phyloP scores from a whole-genome alignment of 2,113 vertebrate species.

The Monarcha castaneiventris region DNA sequence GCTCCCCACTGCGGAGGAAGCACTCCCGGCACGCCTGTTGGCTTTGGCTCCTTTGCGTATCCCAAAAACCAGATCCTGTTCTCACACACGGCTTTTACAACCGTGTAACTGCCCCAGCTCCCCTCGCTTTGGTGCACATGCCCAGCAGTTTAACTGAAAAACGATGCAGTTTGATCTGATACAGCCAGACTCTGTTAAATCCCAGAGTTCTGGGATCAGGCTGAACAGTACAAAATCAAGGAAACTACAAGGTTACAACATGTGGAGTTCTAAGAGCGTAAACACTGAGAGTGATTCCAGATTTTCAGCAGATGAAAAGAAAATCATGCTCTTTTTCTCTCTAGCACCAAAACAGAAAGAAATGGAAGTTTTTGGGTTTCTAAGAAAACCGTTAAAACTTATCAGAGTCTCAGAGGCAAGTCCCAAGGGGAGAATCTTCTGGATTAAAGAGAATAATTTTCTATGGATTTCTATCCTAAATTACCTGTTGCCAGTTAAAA shows the following conservation, averaged over 20 bases:
- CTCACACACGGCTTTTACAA: neutral
- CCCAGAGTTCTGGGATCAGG: neutral
- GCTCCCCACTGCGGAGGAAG: neutral
- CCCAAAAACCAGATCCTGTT: neutral
- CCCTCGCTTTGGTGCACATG: neutral
- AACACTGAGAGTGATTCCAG: constrained; percentile 29
- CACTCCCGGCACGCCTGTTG: neutral
- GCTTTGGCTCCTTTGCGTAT: neutral
- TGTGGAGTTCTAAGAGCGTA: neutral
- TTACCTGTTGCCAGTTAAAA: constrained; percentile 12
- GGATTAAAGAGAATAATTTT: constrained; percentile 31
- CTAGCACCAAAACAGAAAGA: constrained; percentile 38
- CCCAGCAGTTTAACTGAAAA: neutral
- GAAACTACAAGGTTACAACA: neutral
- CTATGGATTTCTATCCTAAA: neutral
- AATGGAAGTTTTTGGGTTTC: constrained; percentile 50
- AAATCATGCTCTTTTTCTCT: constrained; percentile 31
- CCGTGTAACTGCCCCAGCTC: neutral
- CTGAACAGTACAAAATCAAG: neutral
- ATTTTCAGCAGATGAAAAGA: constrained; percentile 31
- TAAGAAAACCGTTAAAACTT: constrained; percentile 37
- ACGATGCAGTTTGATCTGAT: accelerated
- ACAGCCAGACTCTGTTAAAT: neutral
- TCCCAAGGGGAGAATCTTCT: constrained; percentile 14
- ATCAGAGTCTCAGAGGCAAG: neutral